Evolutionary conservation across 2,797 vertebrate genomes (phyloP), one percentile per base, ranked within the genome.

Genomic region (Taeniopygia guttata): DNA sequence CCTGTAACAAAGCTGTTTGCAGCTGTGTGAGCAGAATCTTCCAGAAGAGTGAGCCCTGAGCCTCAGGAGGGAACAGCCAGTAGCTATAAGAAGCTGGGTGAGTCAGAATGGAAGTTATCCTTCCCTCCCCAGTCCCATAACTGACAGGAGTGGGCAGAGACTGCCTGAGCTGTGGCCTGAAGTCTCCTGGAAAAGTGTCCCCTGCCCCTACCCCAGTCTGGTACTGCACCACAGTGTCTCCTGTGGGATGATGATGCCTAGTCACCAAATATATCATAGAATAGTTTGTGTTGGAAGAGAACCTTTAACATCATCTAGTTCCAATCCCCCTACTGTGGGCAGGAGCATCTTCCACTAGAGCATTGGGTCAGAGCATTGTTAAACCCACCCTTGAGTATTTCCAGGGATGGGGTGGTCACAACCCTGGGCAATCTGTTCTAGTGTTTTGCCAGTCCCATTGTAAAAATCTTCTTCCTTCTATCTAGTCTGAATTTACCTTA

Each of bases 71-170:
- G 9, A 84, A 68, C 23, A 75, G 36, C 8, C 29, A 29, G 22
- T 20, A 17, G 3, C 32, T 4, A 2, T 32, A 29, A 25, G 46
- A 84, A 77, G 30, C 17, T 48, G 14, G 10, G 10, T 0, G 0
- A 55, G 21, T 62, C 49, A 55, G 17, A 86, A 78, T 27, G 21
- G 18, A 63, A 70, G 56, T 11, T 10, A 62, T 18, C 15, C 30
- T 25, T 42, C 10, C 25, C 13, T 18, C 11, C 30, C 11, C 34
- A 55, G 2, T 34, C 43, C 55, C 3, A 1, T 27, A 52, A 38
- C 10, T 23, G 36, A 74, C 13, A 60, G 36, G 63, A 80, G 16
- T 6, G 3, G 5, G 25, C 13, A 52, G 36, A 74, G 48, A n/a
- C 6, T 2, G 22, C 6, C 16, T 45, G 14, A 51, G 36, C 67